Percentiles rank a stretch among this genome's conserved stretches.
Conservation (phyloP, 2,888 invertebrate species). For the Macropis europaea region DNA sequence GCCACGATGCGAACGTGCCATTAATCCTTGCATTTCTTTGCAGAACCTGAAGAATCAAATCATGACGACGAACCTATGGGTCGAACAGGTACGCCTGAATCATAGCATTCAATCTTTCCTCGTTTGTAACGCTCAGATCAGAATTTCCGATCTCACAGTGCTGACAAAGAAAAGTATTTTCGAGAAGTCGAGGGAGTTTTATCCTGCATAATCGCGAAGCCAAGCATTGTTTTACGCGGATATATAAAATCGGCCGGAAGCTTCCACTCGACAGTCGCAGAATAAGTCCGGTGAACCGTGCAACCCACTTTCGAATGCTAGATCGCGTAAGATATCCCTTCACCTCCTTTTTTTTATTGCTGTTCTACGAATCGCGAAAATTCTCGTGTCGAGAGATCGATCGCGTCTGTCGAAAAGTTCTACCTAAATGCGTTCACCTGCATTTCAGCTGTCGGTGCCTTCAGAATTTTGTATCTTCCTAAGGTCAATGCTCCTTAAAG, state of each 20-base stretch:
- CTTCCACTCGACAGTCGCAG: slow-evolving; percentile 56
- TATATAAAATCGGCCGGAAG: slow-evolving; percentile 49
- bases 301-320: slow-evolving; percentile 71
- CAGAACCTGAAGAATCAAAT: slow-evolving; percentile 87
- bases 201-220: background rate
- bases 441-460: no score
- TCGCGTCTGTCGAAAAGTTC: no score
- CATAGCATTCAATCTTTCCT: background rate
- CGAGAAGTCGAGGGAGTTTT: background rate
- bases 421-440: no score
- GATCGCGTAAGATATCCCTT: slow-evolving; percentile 57
- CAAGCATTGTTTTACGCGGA: slow-evolving; percentile 11
- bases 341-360: background rate
- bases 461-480: no score
- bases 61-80: slow-evolving; percentile 86
- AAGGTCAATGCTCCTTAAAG: no score
- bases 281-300: slow-evolving; percentile 72
- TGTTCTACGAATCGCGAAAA: slow-evolving; percentile 7
- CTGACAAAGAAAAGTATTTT: background rate
- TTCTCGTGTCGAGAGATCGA: background rate
- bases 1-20: background rate
- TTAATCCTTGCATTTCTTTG: slow-evolving; percentile 59
- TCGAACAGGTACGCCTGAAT: slow-evolving; percentile 82
- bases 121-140: no score
- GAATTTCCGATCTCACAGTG: no score